Base-by-base conservation (phyloP, 1,140 invertebrate species). In the Drosophila parabipectinata region DNA sequence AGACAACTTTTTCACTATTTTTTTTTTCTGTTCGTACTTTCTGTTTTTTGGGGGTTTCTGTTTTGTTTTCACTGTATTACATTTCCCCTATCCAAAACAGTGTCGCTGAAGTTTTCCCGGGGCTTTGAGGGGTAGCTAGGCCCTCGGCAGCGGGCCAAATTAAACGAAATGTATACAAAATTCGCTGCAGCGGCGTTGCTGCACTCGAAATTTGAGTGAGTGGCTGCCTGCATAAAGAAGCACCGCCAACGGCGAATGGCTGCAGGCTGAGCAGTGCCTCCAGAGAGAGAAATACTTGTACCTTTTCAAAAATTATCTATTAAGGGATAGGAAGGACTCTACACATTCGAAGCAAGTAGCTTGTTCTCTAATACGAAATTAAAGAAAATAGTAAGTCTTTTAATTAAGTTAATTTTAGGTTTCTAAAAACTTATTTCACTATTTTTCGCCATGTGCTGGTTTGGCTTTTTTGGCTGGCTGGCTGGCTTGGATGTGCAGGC, bases 141-240 rank as follows among this genome's bases (percentile, higher is more conserved):
- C 60, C 41, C 52, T 72, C 73, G 58, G 77, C 74, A 66, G 45
- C 55, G 50, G 53, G 62, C 61, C 82, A 87, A 87, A 87, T 87
- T 87, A 88, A 87, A 87, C 83, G 82, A 88, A 87, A 88, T 82
- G 83, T 87, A 88, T 87, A 82, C 79, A 85, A 77, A 85, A 87
- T 82, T 88, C 77, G 69, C 69, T 82, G 82, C 82, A 82, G 78
- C 82, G 61, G 28, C 72, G 67, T 59, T 85, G 82, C 74, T 80
- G 83, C 83, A 88, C 83, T 87, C 75, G 47, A 87, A 87, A 88
- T 87, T 87, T 87, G 82, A 85, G 74, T 87, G 82, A 85, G 82
- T 85, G 81, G 53, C 74, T 81, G 81, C 62, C 82, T 81, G 77
- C 81, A 85, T 77, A 80, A 85, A 77, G 75, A 80, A 85, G 69